Base-by-base conservation (phyloP, 2,888 invertebrate genomes). In the Cheilosia vulpina region DNA sequence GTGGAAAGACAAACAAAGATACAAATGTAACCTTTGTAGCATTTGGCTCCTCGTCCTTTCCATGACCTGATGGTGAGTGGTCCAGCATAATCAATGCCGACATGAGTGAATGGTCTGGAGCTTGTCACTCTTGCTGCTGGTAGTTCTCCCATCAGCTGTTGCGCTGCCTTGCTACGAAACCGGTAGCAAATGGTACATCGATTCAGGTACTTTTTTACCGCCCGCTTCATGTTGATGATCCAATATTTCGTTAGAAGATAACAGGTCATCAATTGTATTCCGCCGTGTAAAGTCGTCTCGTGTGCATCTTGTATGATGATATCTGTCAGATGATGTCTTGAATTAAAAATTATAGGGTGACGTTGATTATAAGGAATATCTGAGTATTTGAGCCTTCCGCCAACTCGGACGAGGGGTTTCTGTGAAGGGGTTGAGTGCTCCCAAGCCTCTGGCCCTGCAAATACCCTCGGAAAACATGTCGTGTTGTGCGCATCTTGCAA, bases 81-180 rank as follows among this genome's bases (percentile, higher is more conserved):
- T 31, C 87, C 88, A 4, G 81, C 87, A 57, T 76, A 88, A 63
- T 88, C 88, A 4, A 88, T 43, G 41, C 41, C 41, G 4, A n/a
- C 41, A 43, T 65, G 55, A 4, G 50, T 27, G 50, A 88, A 88
- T 47, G 87, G 87, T 50, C 72, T 62, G 27, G 58, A 43, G 41
- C 41, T 43, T 13, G 41, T 43, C 41, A 82, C 72, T 45, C 84
- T 27, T 17, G 52, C 41, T 13, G 24, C 17, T 13, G 89, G 90
- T 15, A 89, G 69, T 65, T 88, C 76, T n/a, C 87, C 88, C 89
- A 90, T 90, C 5, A 88, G 17, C 41, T 88, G 88, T 6, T 31
- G 47, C 1, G 41, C 19, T 27, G 31, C 31, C 2, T 60, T 45
- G 9, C 11, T 43, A n/a, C 41, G 41, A 43, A 41, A 60, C 47